Conservation (phyloP, 2,113 vertebrate species). For the Orycteropus afer region DNA sequence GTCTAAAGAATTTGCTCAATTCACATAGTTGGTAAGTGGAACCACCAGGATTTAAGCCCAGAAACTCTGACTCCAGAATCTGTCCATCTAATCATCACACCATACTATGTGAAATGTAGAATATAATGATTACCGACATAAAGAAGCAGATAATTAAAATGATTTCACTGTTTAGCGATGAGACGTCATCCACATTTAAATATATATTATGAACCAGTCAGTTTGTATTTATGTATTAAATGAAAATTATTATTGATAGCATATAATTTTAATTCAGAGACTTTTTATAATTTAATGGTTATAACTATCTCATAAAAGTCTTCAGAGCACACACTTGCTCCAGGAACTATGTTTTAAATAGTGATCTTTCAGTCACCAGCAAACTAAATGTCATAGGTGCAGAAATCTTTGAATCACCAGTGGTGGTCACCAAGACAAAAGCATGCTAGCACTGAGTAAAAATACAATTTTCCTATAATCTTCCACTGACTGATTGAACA, state of each 20-base stretch:
- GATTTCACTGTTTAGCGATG: background rate
- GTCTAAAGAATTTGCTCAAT: too few relatives aligned
- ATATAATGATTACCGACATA: too few relatives aligned
- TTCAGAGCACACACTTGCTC: background rate
- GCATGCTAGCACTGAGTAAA: background rate
- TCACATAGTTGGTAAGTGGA: too few relatives aligned
- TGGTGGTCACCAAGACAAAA: background rate
- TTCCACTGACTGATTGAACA: background rate
- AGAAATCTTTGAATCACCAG: background rate
- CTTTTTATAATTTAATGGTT: background rate
- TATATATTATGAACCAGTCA: background rate
- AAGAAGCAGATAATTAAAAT: background rate
- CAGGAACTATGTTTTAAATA: background rate
- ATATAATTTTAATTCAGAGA: background rate
- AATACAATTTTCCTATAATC: background rate
- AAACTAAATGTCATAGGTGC: background rate
- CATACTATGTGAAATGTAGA: too few relatives aligned
- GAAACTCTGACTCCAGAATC: too few relatives aligned
- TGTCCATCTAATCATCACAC: too few relatives aligned
- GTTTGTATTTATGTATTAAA: background rate
- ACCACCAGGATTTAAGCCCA: too few relatives aligned
- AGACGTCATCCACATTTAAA: background rate
- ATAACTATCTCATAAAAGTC: background rate
- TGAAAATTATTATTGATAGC: background rate
- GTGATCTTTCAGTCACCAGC: background rate